These are phyloP conservation scores for Psittacara wagleri DNA, from an alignment of 2,113 vertebrate genomes.

Conservation along the genomic window DNA sequence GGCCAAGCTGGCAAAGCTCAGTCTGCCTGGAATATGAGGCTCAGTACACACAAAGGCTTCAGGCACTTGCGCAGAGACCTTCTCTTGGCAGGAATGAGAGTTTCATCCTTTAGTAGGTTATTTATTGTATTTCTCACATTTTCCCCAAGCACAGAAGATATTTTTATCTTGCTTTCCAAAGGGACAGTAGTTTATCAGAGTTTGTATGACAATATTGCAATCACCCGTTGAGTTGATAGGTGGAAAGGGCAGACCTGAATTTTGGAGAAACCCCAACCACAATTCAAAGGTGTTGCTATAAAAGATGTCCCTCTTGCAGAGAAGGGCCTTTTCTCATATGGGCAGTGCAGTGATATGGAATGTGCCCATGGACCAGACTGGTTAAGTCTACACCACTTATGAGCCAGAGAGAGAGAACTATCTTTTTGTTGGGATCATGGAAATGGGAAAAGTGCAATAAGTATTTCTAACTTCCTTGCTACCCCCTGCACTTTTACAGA, in stretches of 20 bases:
- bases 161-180: background rate
- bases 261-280: background rate
- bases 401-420: background rate
- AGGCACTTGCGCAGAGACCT: background rate
- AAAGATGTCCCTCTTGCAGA: background rate
- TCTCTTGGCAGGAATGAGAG: background rate
- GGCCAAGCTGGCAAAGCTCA: background rate
- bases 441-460: background rate
- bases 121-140: background rate
- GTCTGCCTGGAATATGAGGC: background rate
- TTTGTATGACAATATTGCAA: background rate
- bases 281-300: background rate
- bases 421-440: background rate
- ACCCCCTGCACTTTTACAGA: background rate
- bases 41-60: rapidly evolving
- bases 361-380: background rate
- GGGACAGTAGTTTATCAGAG: background rate
- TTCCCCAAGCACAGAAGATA: background rate
- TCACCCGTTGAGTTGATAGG: rapidly evolving
- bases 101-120: background rate
- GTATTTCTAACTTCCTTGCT: background rate
- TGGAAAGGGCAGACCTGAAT: background rate
- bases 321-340: background rate
- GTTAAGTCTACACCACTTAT: background rate
- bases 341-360: background rate